A percentile compares a stretch with the other conserved stretches of the same genome.
Evolutionary conservation across 2,113 vertebrate species (phyloP).

Genomic region (Anolis sagrei): DNA sequence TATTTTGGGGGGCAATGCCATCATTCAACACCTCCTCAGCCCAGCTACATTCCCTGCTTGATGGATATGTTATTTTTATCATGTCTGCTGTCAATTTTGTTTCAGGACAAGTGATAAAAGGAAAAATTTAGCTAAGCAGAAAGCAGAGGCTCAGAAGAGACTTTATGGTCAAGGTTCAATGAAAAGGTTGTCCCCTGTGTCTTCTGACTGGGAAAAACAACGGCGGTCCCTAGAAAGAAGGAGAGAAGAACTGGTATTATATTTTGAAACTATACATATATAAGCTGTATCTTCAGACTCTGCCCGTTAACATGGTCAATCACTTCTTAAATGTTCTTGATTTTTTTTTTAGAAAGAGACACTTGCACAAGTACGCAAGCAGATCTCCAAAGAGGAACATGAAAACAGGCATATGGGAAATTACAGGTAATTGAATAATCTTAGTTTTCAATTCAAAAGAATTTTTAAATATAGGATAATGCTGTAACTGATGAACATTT

Average conservation of each 20-base stretch:
- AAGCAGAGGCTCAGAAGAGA: conserved; percentile 93
- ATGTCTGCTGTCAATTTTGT: conserved; percentile 6
- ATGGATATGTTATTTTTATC: background rate
- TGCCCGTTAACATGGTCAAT: background rate
- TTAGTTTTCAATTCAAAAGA: conserved; percentile 4
- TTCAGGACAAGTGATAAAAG: conserved; percentile 96
- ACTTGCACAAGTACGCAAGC: conserved; percentile 94
- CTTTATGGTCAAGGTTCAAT: conserved; percentile 93
- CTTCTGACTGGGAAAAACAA: conserved; percentile 95
- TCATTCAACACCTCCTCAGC: too few relatives aligned
- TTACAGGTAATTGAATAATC: conserved; percentile 85
- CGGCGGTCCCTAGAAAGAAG: conserved; percentile 91
- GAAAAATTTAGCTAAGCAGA: conserved; percentile 94
- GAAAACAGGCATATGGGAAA: conserved; percentile 97
- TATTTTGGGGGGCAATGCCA: too few relatives aligned
- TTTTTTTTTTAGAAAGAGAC: conserved; percentile 91
- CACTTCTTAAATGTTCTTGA: conserved; percentile 64
- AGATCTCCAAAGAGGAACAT: conserved; percentile 93
- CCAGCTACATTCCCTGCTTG: background rate
- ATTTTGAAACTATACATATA: background rate
- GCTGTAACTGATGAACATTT: conserved; percentile 6
- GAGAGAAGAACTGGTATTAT: conserved; percentile 90
- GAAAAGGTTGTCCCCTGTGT: conserved; percentile 88
- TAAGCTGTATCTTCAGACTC: conserved; percentile 10
- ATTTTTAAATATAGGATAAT: background rate